Conservation (phyloP, 2,797 vertebrate genomes). For the Amblyraja radiata region DNA sequence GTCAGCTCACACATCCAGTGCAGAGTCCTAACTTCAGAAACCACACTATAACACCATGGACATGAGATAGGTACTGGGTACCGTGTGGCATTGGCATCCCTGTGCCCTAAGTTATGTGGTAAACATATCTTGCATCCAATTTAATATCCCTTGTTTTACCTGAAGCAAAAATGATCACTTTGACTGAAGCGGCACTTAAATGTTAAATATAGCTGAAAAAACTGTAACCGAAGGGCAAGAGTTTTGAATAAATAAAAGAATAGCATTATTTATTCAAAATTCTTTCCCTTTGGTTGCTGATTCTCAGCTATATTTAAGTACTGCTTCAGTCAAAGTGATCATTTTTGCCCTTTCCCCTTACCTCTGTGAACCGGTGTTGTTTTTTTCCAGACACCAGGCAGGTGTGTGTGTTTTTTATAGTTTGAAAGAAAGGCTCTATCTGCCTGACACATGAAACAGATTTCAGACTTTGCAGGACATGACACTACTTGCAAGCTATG, state of each 20-base stretch:
- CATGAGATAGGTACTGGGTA: no score
- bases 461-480: slow-evolving; percentile 70
- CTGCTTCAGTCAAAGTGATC: background rate
- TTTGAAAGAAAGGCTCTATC: slow-evolving; percentile 47
- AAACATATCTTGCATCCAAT: background rate
- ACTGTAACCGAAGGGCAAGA: background rate
- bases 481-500: slow-evolving; percentile 94
- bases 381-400: slow-evolving; percentile 25
- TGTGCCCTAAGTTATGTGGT: background rate
- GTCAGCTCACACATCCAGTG: background rate
- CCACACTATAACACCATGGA: background rate
- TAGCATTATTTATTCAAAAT: background rate
- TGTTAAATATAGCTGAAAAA: background rate
- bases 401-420: slow-evolving; percentile 30
- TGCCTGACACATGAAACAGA: slow-evolving; percentile 69
- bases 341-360: slow-evolving; percentile 19
- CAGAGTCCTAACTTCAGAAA: background rate
- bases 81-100: no score
- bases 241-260: background rate
- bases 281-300: background rate
- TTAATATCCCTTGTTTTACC: background rate
- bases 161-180: background rate
- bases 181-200: background rate
- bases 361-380: background rate
- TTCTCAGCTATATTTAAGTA: background rate